Evolutionary conservation across 2,797 vertebrate species (phyloP).

Genomic region (Pitangus sulphuratus): DNA sequence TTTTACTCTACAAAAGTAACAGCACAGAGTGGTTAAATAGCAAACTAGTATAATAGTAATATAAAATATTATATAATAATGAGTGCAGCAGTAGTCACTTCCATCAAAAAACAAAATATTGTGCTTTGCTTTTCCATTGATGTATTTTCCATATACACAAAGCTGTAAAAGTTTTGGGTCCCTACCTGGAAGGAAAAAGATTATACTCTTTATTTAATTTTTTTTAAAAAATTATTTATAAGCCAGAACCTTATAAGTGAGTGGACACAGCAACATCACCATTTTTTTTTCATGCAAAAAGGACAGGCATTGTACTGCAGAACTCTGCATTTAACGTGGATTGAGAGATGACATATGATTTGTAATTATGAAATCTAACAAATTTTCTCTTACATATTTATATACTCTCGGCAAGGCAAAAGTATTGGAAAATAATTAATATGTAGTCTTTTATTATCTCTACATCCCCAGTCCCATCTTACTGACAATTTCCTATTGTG

Average conservation of each 20-base stretch:
- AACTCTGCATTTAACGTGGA: not conserved
- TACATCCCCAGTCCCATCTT: not conserved
- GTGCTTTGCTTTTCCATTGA: not conserved
- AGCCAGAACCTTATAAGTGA: not conserved
- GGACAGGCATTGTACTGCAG: not conserved
- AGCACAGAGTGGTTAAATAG: not conserved
- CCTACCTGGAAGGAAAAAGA: not conserved
- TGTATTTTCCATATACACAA: not conserved
- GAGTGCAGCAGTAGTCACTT: not conserved
- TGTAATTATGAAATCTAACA: not conserved
- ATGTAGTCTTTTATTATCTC: not conserved
- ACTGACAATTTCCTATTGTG: not conserved
- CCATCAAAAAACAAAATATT: not conserved
- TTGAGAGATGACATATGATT: not conserved
- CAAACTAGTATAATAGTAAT: not conserved
- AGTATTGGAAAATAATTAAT: not conserved
- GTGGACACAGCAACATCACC: not conserved
- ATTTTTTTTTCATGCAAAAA: not conserved
- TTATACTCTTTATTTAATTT: not conserved
- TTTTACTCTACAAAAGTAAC: not conserved
- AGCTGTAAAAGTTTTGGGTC: not conserved
- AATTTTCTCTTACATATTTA: not conserved
- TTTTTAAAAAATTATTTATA: not conserved
- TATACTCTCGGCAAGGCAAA: not conserved
- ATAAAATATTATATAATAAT: not conserved